Conservation (phyloP, 2,797 vertebrate species). For the Limnodromus scolopaceus region DNA sequence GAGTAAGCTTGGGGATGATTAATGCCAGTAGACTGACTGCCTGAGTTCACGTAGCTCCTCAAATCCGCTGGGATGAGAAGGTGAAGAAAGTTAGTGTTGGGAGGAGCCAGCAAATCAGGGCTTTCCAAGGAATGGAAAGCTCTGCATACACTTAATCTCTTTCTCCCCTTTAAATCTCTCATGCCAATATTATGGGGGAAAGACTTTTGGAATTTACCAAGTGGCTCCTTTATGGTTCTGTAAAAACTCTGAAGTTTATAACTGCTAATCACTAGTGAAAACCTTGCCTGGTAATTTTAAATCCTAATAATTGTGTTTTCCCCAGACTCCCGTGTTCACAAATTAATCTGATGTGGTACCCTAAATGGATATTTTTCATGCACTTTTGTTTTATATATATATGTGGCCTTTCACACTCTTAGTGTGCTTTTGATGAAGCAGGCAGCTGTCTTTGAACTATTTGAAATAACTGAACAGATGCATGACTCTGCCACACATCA, state of each 20-base stretch:
- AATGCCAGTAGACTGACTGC: neutral
- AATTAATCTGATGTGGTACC: neutral
- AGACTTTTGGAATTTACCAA: neutral
- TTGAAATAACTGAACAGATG: constrained; percentile 24
- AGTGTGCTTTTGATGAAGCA: neutral
- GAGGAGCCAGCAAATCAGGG: neutral
- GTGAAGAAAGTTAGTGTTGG: neutral
- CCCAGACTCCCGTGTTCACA: neutral
- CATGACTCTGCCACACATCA: neutral
- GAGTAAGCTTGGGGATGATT: neutral
- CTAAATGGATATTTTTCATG: neutral
- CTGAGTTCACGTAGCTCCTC: fast-evolving
- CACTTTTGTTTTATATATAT: neutral
- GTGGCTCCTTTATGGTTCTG: neutral
- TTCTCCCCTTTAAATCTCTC: neutral
- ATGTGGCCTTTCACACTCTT: neutral
- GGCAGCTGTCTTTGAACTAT: constrained; percentile 26
- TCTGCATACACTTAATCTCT: neutral
- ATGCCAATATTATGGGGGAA: neutral
- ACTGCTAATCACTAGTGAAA: neutral
- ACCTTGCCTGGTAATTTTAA: neutral
- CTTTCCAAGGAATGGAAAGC: neutral
- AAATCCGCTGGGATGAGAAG: neutral
- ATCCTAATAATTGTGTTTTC: neutral
- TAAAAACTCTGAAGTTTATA: neutral